Conservation (phyloP, 2,888 invertebrate species). For the Machimus atricapillus region DNA sequence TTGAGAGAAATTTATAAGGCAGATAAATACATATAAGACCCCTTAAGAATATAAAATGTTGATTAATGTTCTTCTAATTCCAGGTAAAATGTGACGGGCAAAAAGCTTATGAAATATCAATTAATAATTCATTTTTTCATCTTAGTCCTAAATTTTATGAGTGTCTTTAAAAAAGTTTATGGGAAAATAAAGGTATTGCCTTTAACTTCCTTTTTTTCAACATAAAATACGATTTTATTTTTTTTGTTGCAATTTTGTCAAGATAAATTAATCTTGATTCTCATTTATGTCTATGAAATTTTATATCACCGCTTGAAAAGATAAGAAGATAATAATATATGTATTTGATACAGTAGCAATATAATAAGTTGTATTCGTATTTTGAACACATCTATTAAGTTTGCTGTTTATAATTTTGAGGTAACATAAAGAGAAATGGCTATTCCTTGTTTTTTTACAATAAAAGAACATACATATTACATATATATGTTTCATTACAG, state of each 20-base stretch:
- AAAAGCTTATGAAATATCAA: not conserved
- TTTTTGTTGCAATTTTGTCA: not conserved
- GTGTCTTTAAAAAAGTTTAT: not conserved
- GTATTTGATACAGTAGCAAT: not conserved
- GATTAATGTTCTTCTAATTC: not conserved
- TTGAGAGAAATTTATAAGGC: not conserved
- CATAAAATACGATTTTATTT: not conserved
- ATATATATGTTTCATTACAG: not conserved
- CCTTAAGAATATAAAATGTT: not conserved
- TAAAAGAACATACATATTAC: no score
- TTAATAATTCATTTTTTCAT: not conserved
- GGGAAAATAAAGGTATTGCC: not conserved
- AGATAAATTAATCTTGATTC: not conserved
- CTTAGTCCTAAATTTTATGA: not conserved
- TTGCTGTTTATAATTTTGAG: no score
- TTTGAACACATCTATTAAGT: not conserved
- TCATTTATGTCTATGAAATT: not conserved
- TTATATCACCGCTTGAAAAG: not conserved
- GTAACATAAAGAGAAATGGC: no score
- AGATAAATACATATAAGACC: not conserved
- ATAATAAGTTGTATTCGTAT: not conserved
- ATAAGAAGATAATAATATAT: not conserved
- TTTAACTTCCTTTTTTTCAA: not conserved
- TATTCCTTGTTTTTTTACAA: no score
- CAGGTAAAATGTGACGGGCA: not conserved